Conservation (phyloP, 2,113 vertebrate genomes). For the Parotia lawesii region DNA sequence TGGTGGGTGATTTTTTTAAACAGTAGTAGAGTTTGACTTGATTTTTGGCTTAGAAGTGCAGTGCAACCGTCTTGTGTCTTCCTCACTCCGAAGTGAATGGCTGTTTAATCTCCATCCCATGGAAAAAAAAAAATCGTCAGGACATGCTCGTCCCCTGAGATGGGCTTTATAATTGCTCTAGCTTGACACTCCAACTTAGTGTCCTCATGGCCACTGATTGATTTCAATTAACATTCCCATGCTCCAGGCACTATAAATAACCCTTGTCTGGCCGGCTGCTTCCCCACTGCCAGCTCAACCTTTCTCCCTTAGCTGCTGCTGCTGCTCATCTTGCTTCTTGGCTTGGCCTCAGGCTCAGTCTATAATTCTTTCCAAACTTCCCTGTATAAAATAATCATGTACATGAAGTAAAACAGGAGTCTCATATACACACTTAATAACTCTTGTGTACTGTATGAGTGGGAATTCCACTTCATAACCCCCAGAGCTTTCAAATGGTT, state of each 20-base stretch:
- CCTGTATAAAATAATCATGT: constrained; percentile 81
- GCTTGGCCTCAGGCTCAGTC: constrained; percentile 73
- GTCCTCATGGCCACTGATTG: constrained; percentile 31
- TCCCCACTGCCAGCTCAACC: constrained; percentile 33
- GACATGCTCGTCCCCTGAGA: not conserved
- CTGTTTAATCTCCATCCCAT: constrained; percentile 16
- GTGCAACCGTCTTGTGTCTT: not conserved
- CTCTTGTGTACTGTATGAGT: constrained; percentile 76
- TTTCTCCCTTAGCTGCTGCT: constrained; percentile 53
- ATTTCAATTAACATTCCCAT: constrained; percentile 68
- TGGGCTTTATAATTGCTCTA: constrained; percentile 12
- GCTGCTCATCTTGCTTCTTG: constrained; percentile 71
- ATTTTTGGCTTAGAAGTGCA: not conserved
- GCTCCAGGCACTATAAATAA: constrained; percentile 61
- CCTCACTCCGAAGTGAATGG: not conserved
- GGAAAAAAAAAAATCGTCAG: not conserved
- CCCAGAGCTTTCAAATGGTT: constrained; percentile 74
- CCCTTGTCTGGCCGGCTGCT: constrained; percentile 43
- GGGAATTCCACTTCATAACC: constrained; percentile 78
- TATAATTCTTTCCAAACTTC: constrained; percentile 80
- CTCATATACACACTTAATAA: constrained; percentile 80
- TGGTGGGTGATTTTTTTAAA: not conserved
- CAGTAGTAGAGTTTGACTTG: not conserved
- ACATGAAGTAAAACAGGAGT: constrained; percentile 82
- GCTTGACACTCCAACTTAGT: not conserved